These are phyloP conservation scores for Sabellastarte sp. DNA, from an alignment of 2,888 invertebrate genomes.

Conservation along the genomic window DNA sequence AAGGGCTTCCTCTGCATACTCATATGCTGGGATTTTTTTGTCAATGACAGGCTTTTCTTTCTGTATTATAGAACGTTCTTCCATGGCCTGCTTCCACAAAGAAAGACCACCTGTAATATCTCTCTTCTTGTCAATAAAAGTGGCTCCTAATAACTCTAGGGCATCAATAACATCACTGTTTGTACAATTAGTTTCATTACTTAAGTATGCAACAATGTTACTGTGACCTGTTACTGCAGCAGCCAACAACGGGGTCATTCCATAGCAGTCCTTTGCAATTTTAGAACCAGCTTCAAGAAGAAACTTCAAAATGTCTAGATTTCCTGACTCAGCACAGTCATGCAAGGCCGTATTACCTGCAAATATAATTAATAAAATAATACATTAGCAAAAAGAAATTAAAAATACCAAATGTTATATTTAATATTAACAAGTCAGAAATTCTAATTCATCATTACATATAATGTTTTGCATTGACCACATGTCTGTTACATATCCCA, in stretches of 20 bases:
- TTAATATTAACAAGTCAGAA: too few species aligned
- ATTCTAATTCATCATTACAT: too few species aligned
- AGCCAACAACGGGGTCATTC: constrained; percentile 92
- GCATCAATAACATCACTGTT: constrained; percentile 75
- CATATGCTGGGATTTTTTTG: constrained; percentile 81
- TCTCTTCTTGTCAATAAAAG: constrained; percentile 92
- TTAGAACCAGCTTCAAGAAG: constrained; percentile 82
- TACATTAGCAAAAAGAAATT: too few species aligned
- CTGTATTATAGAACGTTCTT: constrained; percentile 62
- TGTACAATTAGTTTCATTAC: constrained; percentile 66
- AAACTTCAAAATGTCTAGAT: constrained; percentile 85
- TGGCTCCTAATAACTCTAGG: constrained; percentile 86
- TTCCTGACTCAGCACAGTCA: constrained; percentile 95
- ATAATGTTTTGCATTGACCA: too few species aligned
- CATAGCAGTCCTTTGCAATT: constrained; percentile 93
- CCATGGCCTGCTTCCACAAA: constrained; percentile 87
- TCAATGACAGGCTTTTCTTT: constrained; percentile 74
- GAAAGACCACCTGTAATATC: constrained; percentile 84
- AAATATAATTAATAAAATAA: too few species aligned
- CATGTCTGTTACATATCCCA: too few species aligned
- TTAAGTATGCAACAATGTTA: constrained; percentile 89
- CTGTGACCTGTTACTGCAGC: constrained; percentile 87
- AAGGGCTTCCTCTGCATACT: constrained; percentile 80
- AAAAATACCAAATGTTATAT: too few species aligned
- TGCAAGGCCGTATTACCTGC: constrained; percentile 88